Base-by-base conservation (phyloP, 2,888 invertebrate genomes). In the Drosophila tanythrix region DNA sequence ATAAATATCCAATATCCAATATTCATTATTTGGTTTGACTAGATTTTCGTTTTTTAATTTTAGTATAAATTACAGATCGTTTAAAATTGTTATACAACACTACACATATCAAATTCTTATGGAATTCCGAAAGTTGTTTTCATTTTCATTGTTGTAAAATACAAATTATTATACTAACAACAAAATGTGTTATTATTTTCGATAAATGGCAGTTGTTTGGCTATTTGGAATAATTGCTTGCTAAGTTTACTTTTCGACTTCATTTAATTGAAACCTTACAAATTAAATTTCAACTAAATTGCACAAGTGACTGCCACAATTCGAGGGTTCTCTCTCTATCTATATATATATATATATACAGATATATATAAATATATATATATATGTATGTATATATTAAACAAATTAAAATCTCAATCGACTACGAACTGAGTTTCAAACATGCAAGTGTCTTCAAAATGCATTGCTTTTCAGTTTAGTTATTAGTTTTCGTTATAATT, bases 131-230 rank as follows among this genome's bases (percentile, higher is more conserved):
- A 70, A 46, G 2, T 62, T 50, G n/a, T 31, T 18, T 40, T 55
- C 18, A 50, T 65, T 51, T 64, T 64, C 36, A 64, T 64, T 35
- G 50, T 57, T 60, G 52, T 66, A 66, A 58, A 70, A 70, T 62
- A 69, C 55, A 64, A 61, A 59, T 60, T 35, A 79, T 74, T 68
- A 67, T 51, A 55, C 52, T 57, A 40, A 51, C 27, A 77, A 81
- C 71, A 68, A 72, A 78, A 69, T 66, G 60, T 33, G 50, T 43
- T 38, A 38, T n/a, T 60, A 4, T 48, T 35, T 71, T 71, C 55
- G 40, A 79, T 87, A 87, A 90, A 88, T 88, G 88, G 88, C 88
- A 88, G 88, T 88, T 90, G 65, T 79, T 90, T 81, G 89, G 88
- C 88, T 88, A 84, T 88, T 82, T 88, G 74, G 64, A 70, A 56